Conservation (phyloP, 2,113 vertebrate species). For the Coptodon bakossiorum region DNA sequence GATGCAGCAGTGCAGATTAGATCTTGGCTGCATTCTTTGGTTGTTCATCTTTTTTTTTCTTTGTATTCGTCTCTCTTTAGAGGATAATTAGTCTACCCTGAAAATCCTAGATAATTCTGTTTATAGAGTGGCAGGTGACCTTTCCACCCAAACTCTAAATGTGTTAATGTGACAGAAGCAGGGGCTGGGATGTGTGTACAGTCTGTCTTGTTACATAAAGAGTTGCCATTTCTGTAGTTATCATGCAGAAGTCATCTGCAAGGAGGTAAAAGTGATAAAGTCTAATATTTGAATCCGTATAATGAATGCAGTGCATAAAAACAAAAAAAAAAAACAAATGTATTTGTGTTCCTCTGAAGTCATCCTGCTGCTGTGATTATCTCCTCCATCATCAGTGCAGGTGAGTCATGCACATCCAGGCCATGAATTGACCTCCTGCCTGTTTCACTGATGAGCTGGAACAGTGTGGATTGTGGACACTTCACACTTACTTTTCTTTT, state of each 20-base stretch:
- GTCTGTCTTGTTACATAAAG: not conserved
- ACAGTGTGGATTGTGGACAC: not conserved
- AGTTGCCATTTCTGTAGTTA: not conserved
- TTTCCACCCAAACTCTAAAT: not conserved
- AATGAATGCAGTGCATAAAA: not conserved
- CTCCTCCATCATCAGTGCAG: not conserved
- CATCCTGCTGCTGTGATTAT: not conserved
- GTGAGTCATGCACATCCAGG: not conserved
- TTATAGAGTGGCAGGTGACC: not conserved
- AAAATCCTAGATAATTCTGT: not conserved
- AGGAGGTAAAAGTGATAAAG: not conserved
- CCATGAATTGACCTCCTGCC: not conserved
- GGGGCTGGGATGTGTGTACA: not conserved
- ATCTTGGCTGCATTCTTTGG: not conserved
- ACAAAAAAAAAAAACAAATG: accelerated
- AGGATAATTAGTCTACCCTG: not conserved
- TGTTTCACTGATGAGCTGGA: not conserved
- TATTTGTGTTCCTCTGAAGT: not conserved
- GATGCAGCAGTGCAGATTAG: not conserved
- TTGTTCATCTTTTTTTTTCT: not conserved
- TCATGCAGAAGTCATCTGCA: not conserved
- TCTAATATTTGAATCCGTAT: not conserved
- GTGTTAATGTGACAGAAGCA: not conserved
- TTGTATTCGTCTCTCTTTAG: not conserved
- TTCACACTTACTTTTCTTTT: not conserved